Evolutionary conservation across 2,888 invertebrate genomes (phyloP).

Genomic region (Thymelicus acteon): DNA sequence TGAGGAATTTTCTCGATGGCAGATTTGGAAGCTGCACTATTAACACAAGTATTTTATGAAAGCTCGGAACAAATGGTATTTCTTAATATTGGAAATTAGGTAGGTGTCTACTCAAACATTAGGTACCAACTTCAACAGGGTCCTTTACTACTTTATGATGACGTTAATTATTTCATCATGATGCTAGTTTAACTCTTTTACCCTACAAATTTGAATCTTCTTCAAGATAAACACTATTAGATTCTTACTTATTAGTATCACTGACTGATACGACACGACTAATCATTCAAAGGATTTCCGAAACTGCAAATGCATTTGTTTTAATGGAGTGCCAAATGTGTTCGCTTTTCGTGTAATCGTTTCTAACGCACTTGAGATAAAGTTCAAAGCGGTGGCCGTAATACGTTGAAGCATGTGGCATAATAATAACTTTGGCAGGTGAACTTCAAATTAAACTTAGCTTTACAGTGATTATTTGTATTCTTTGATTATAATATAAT

Average conservation of each 20-base stretch:
- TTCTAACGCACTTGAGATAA: conserved; percentile 46
- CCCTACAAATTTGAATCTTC: too few relatives aligned
- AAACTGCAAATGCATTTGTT: conserved; percentile 42
- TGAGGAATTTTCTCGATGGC: conserved; percentile 31
- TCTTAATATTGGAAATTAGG: too few relatives aligned
- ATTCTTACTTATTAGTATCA: background rate
- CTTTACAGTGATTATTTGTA: background rate
- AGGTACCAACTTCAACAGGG: too few relatives aligned
- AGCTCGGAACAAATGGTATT: too few relatives aligned
- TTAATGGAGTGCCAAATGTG: conserved; percentile 44
- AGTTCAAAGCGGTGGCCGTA: conserved; percentile 42
- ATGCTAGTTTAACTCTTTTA: too few relatives aligned
- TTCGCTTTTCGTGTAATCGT: conserved; percentile 33
- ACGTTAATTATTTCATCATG: too few relatives aligned
- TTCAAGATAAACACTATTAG: background rate
- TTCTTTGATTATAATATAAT: background rate
- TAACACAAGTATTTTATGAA: background rate
- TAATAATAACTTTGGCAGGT: conserved; percentile 31
- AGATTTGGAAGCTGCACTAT: conserved; percentile 15
- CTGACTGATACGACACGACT: conserved; percentile 13
- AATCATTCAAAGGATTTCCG: conserved; percentile 40
- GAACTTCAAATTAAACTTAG: conserved; percentile 28
- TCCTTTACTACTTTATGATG: too few relatives aligned
- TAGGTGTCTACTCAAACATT: too few relatives aligned
- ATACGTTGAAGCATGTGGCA: conserved; percentile 29